Base-by-base conservation (phyloP, 2,888 invertebrate genomes). In the Andrena bicolor region DNA sequence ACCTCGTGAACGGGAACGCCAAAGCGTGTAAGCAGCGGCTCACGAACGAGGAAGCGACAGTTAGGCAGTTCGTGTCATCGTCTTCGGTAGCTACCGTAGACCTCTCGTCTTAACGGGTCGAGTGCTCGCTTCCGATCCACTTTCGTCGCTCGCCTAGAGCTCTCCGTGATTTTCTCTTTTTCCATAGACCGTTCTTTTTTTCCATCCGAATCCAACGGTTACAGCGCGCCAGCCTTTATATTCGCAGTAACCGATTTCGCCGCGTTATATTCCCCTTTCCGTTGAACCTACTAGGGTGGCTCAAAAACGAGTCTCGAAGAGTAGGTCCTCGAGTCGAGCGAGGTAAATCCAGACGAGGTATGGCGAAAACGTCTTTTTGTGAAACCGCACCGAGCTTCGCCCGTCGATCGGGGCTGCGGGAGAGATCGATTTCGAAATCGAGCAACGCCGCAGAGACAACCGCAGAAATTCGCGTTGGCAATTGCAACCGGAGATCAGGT, bases 51-150 rank as follows among this genome's bases (percentile, higher is more conserved):
- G 80, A 82, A 84, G 60, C 70, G 80, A 86, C 84, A 74, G 80
- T 76, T 78, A 73, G 81, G 66, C 73, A 48, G 76, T 51, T 60
- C 30, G 82, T 73, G 63, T 72, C 80, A 56, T 71, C 80, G 66
- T 63, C 49, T 83, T 71, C 61, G 71, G 61, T 70, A 61, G 30
- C 61, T 26, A 41, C 32, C 56, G 35, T 53, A 71, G 61, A 79
- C 81, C 73, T 64, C 68, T 77, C 75, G 73, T 78, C 48, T 74
- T 60, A 74, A 78, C 75, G 72, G 78, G 61, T 65, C 77, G 76
- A 72, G 65, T 60, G 74, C 65, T 76, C 82, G 63, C 63, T 86
- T 86, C 86, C 86, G 84, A 86, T 86, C 86, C 63, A 86, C 86
- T 86, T 86, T 84, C 73, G 49, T 64, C 53, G 16, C 53, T 51